Conservation (phyloP, 1,140 invertebrate genomes). For the Bombus ignitus region DNA sequence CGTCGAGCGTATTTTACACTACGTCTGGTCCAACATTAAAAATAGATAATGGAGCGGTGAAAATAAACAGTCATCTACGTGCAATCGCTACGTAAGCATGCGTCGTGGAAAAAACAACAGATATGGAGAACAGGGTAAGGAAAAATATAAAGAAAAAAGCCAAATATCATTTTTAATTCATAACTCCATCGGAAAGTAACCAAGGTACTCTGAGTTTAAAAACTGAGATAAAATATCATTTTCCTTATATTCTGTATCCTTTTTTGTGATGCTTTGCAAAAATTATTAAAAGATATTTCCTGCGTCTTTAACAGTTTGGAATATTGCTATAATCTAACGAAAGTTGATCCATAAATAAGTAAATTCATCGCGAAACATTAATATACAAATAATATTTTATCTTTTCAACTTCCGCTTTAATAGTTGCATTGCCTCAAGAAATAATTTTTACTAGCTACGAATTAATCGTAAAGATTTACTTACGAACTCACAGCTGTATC, state of each 20-base stretch:
- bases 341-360: neutral
- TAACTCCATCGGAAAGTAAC: neutral
- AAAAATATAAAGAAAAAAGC: neutral
- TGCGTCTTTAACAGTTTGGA: neutral
- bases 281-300: neutral
- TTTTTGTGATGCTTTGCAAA: neutral
- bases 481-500: too few species aligned
- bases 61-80: slow-evolving; percentile 42
- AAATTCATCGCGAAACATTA: neutral
- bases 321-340: neutral
- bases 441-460: neutral
- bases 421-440: neutral
- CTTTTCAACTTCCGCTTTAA: neutral
- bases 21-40: slow-evolving; percentile 30
- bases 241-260: neutral
- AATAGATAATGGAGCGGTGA: slow-evolving; percentile 56
- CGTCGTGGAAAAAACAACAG: slow-evolving; percentile 1
- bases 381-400: neutral
- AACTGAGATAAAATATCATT: neutral
- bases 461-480: too few species aligned
- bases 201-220: neutral
- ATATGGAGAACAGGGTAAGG: neutral
- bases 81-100: slow-evolving; percentile 4
- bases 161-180: slow-evolving; percentile 4
- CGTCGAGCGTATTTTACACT: slow-evolving; percentile 2